Percentiles rank a stretch among this genome's conserved stretches.
Evolutionary conservation across 92 coral and sea anemone genomes (phyloP).

Genomic region (Porites cylindrica): DNA sequence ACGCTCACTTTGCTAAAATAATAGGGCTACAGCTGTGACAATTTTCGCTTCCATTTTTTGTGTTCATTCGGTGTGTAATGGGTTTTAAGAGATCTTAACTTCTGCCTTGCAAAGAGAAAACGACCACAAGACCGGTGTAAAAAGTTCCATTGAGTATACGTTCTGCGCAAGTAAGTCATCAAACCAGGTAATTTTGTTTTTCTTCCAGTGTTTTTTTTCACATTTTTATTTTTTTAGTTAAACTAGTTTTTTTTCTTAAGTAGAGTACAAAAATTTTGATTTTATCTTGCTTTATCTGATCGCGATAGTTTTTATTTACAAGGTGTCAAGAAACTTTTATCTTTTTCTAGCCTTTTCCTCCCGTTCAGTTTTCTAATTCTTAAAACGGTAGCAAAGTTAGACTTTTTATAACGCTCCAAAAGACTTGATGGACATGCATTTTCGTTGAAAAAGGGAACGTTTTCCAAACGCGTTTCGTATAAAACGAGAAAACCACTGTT

Average conservation of each 20-base stretch:
- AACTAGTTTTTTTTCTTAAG: conserved; percentile 14
- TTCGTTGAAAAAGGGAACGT: no score
- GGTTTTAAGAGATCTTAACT: conserved; percentile 94
- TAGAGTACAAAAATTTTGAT: conserved; percentile 49
- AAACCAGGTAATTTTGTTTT: conserved; percentile 33
- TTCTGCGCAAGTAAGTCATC: conserved; percentile 20
- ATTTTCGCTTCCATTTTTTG: conserved; percentile 88
- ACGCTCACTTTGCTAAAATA: conserved; percentile 72
- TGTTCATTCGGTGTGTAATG: conserved; percentile 98
- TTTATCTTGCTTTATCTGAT: conserved; percentile 46
- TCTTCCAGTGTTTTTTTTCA: conserved; percentile 5
- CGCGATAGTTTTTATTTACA: conserved; percentile 32
- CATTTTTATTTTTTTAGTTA: conserved; percentile 8
- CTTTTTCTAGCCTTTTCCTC: conserved; percentile 28
- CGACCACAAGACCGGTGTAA: conserved; percentile 81
- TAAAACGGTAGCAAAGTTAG: conserved; percentile 81
- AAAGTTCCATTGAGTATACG: conserved; percentile 43
- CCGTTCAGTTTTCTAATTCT: conserved; percentile 49
- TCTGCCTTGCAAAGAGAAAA: conserved; percentile 77
- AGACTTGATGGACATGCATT: conserved; percentile 14
- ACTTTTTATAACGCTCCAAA: conserved; percentile 70
- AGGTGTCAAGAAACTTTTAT: conserved; percentile 51
- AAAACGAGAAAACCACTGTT: no score
- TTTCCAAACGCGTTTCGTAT: not conserved
- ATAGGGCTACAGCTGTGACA: conserved; percentile 92